These are phyloP conservation scores for Graptemys geographica DNA, from an alignment of 2,797 vertebrate genomes.

Conservation along the genomic window DNA sequence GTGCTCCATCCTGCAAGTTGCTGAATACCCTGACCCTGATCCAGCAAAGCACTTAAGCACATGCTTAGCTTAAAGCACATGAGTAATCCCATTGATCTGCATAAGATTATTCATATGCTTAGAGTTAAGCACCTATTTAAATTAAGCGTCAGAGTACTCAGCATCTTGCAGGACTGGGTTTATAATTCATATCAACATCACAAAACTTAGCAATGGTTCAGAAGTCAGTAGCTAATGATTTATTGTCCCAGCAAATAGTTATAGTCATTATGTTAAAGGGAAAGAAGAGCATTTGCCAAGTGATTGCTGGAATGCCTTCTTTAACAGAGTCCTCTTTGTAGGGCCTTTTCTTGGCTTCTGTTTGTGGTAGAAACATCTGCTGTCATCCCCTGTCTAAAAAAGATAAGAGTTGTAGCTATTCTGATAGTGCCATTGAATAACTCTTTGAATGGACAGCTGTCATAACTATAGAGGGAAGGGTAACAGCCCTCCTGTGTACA, in stretches of 20 bases:
- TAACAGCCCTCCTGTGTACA: too few relatives aligned
- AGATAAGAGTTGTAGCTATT: background rate
- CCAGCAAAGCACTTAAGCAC: conserved; percentile 48
- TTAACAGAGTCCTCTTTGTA: background rate
- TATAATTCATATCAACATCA: conserved; percentile 32
- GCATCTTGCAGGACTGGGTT: conserved; percentile 29
- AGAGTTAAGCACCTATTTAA: conserved; percentile 66
- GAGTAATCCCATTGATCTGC: conserved; percentile 20
- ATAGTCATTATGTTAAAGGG: background rate
- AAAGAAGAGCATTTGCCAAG: background rate
- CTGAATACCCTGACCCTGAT: conserved; percentile 13
- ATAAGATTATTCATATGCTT: conserved; percentile 27
- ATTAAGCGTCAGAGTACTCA: background rate
- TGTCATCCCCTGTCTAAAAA: background rate
- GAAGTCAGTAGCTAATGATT: conserved; percentile 32
- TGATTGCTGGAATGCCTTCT: background rate
- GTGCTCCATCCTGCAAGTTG: background rate
- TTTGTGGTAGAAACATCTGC: background rate
- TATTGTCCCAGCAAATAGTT: conserved; percentile 23
- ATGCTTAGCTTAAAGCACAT: conserved; percentile 4
- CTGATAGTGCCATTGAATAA: background rate
- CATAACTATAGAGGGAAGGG: too few relatives aligned
- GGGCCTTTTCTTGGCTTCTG: background rate
- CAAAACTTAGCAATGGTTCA: conserved; percentile 7
- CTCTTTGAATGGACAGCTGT: background rate